A percentile compares a stretch with the other conserved stretches of the same genome.
phyloP scores from a whole-genome alignment of 2,797 vertebrate species.

The Spinus pinus region DNA sequence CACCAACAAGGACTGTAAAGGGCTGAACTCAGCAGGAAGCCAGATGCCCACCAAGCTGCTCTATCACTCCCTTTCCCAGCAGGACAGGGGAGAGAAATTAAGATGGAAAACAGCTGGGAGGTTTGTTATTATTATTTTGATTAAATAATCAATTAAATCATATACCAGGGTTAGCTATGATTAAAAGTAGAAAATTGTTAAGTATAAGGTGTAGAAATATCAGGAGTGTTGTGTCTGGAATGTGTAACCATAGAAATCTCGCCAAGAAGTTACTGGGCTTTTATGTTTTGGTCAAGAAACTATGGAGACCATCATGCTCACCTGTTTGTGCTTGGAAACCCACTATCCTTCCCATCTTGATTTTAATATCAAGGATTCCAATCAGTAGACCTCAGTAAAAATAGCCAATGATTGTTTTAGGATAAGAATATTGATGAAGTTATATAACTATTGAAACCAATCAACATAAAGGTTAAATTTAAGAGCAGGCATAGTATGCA shows the following conservation, averaged over 20 bases:
- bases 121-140: background rate
- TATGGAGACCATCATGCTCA: background rate
- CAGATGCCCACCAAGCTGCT: background rate
- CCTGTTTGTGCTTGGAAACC: background rate
- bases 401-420: background rate
- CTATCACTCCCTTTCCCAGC: background rate
- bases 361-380: background rate
- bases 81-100: background rate
- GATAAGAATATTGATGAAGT: background rate
- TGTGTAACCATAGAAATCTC: background rate
- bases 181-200: background rate
- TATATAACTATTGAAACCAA: background rate
- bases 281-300: background rate
- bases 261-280: background rate
- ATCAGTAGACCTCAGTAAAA: fast-evolving
- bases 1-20: background rate
- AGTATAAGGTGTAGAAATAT: background rate
- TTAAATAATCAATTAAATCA: background rate
- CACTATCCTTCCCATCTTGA: background rate
- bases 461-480: too few relatives aligned
- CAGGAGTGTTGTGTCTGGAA: background rate
- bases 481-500: background rate
- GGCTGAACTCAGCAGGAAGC: background rate
- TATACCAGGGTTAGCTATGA: background rate
- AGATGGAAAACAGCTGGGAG: background rate